Evolutionary conservation across 2,888 invertebrate genomes (phyloP), one percentile per base, ranked within the genome.

Genomic region (Dolichomitus sp.): DNA sequence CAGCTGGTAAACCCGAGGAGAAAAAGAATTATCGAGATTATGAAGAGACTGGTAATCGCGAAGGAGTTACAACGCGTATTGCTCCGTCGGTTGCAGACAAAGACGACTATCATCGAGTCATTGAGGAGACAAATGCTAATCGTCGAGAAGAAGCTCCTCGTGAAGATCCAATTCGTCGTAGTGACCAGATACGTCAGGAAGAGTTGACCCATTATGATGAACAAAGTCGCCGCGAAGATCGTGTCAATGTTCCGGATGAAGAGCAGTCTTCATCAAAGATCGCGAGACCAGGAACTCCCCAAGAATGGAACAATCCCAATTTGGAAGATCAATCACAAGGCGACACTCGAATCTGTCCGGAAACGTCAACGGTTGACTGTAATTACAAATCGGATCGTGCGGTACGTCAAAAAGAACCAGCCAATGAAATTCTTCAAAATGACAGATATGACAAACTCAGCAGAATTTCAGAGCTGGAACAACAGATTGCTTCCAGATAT

Each of bases 361-460:
- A 74, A 63, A 74, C 61, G 42, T 61, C 68, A 45, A 80, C 68
- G 4, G 42, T 30, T 4, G 79, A 74, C 30, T 74, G 68, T 27
- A 63, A 54, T 12, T 52, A 68, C 74, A 80, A 69, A 4, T 61
- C 19, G n/a, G 68, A 80, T 12, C 74, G 42, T 52, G 9, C 52
- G n/a, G 37, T 52, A 1, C 80, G 54, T 33, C 73, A 80, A 52
- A 80, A 74, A 33, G 68, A 74, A 23, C 74, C 74, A 11, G 61
- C 6, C 19, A 74, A 68, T 33, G 80, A 74, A 19, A 68, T 68
- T n/a, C 1, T 61, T 30, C 66, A 37, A 27, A 48, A 40, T 11
- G 73, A 73, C n/a, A 40, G 42, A 45, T 66, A 69, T 19, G 74
- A 80, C 17, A 80, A 63, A 19, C 6, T 37, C 4, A 30, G 37